A percentile compares a stretch with the other conserved stretches of the same genome.
Evolutionary conservation across 92 coral and sea anemone genomes (phyloP).

Genomic region (Plumapathes pennacea): DNA sequence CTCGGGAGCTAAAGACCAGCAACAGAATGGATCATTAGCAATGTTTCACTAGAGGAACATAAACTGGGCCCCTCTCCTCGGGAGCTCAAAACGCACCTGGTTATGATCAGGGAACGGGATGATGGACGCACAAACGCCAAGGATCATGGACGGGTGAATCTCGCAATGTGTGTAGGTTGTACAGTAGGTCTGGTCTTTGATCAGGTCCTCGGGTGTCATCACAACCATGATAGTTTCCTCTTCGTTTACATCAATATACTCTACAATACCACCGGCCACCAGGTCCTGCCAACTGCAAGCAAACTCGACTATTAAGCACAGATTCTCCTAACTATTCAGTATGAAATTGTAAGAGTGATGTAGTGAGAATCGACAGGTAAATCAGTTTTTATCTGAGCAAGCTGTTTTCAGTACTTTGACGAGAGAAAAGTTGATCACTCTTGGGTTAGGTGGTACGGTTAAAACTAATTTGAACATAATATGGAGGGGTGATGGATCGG

Average conservation of each 20-base stretch:
- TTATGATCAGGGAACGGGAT: conserved; percentile 99
- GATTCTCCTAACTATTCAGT: not conserved
- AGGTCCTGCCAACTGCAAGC: conserved; percentile 90
- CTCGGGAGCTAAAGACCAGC: conserved; percentile 76
- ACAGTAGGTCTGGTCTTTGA: conserved; percentile 91
- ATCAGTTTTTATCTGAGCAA: too few relatives aligned
- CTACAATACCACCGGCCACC: conserved; percentile 95
- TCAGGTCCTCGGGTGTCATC: conserved; percentile 99
- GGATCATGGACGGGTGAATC: conserved; percentile 98
- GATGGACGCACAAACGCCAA: conserved; percentile 98
- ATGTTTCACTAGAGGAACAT: too few relatives aligned
- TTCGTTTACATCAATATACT: conserved; percentile 96
- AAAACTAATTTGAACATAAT: too few relatives aligned
- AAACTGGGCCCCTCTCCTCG: too few relatives aligned
- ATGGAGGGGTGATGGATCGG: too few relatives aligned
- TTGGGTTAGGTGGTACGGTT: too few relatives aligned
- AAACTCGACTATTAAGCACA: not conserved
- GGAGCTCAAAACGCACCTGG: conserved; percentile 88
- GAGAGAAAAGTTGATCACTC: too few relatives aligned
- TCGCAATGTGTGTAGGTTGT: conserved; percentile 98
- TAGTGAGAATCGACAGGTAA: too few relatives aligned
- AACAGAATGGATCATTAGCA: not conserved
- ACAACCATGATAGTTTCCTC: conserved; percentile 99
- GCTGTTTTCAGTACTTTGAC: too few relatives aligned
- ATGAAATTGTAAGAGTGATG: not conserved